A percentile compares a stretch with the other conserved stretches of the same genome.
These are phyloP conservation scores for Empidonax alnorum DNA, from an alignment of 2,113 vertebrate genomes.

Conservation along the genomic window DNA sequence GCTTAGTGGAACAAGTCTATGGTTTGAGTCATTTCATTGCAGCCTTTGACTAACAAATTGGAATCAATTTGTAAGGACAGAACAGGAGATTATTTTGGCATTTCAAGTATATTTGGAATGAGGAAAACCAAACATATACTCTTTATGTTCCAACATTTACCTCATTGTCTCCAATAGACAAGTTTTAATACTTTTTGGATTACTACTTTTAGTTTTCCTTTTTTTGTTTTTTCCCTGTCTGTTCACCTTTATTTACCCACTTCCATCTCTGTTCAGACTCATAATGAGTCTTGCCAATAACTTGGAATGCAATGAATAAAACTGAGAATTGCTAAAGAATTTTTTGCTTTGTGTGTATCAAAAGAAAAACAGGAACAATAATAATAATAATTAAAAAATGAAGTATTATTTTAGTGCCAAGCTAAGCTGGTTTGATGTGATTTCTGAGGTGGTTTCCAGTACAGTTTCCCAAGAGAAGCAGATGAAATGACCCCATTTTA, in stretches of 20 bases:
- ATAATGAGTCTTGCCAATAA: background rate
- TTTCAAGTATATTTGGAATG: constrained; percentile 7
- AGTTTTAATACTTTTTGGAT: background rate
- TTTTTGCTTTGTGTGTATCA: background rate
- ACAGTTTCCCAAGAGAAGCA: background rate
- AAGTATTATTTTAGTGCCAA: background rate
- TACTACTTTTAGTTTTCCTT: background rate
- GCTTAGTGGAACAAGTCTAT: constrained; percentile 10
- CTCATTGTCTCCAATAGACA: background rate
- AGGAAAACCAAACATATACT: background rate
- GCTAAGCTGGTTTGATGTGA: background rate
- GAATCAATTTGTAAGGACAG: constrained; percentile 9
- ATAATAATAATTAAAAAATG: background rate
- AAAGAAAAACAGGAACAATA: background rate
- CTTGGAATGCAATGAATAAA: background rate
- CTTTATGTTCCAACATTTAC: background rate
- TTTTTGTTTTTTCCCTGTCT: background rate
- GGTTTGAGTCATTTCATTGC: constrained; percentile 41
- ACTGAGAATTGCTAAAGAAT: background rate
- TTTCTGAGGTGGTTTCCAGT: background rate
- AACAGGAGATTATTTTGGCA: constrained; percentile 28
- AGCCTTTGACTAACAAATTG: constrained; percentile 47
- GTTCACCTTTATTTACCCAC: background rate
- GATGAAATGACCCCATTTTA: background rate
- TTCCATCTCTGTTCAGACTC: background rate